Base-by-base conservation (phyloP, 2,797 vertebrate species). In the Loris lydekkerianus region DNA sequence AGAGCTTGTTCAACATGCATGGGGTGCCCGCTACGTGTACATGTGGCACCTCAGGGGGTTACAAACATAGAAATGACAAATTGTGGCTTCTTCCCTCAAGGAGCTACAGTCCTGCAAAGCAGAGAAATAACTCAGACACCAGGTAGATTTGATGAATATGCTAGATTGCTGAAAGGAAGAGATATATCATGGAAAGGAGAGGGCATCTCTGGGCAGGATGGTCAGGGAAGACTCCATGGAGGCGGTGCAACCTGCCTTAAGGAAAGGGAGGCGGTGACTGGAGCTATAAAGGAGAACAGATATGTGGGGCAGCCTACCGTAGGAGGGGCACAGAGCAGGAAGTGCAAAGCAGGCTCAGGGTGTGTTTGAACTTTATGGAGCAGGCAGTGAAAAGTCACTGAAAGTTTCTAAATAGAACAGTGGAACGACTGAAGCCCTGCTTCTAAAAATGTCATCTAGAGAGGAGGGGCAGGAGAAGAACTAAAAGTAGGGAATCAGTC, bases 71-170 rank as follows among this genome's bases (percentile, higher is more conserved):
- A 34, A 67, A 21, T 25, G 81, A 60, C 9, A 46, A 61, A 29
- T 53, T 4, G 2, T 31, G 29, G 46, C 43, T 67, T 93, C 43
- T 89, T 73, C n/a, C 61, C 49, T 27, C 7, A 6, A 20, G 40
- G 56, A 18, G 27, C 17, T 17, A 4, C 10, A 29, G 1, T 10
- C 31, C 76, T 46, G 23, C 13, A 27, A 73, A 23, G 65, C 6
- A n/a, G 56, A 65, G 37, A 27, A 49, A 49, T 10, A 25, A 13
- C 56, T 17, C 75, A 60, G n/a, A 27, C 9, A 2, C 72, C 46
- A 65, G n/a, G 53, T 0, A 2, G 65, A 31, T 21, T 0, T 53
- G 2, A 1, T 0, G 14, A 31, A 29, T 9, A 27, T 0, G 46
- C 34, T 53, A 3, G 23, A 5, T 10, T 34, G 72, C 7, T 27